These are phyloP conservation scores for Micrasema longulum DNA, from an alignment of 1,140 invertebrate species.

Conservation along the genomic window DNA sequence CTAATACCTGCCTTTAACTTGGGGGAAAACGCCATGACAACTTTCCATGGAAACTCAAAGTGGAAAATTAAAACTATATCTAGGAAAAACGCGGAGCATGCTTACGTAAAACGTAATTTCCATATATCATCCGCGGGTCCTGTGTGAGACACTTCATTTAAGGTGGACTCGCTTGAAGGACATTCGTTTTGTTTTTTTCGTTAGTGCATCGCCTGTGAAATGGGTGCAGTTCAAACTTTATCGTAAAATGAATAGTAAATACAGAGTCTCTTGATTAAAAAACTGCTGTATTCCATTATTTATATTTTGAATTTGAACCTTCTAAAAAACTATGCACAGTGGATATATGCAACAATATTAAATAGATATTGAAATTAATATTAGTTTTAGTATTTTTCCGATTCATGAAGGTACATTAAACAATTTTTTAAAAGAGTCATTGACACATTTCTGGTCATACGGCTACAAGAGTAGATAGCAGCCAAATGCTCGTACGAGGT, in stretches of 20 bases:
- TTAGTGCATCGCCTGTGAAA: conserved; percentile 30
- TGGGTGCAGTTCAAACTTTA: conserved; percentile 34
- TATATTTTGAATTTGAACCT: no score
- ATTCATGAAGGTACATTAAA: no score
- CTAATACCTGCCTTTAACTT: conserved; percentile 39
- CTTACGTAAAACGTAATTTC: conserved; percentile 50
- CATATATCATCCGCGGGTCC: conserved; percentile 48
- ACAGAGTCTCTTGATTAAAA: no score
- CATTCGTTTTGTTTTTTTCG: conserved; percentile 30
- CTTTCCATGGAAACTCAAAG: conserved; percentile 12
- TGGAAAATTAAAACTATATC: conserved; percentile 21
- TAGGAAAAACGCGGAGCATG: conserved; percentile 37
- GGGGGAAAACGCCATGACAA: conserved; percentile 9
- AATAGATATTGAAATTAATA: no score
- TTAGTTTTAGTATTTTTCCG: no score
- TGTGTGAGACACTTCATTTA: conserved; percentile 50
- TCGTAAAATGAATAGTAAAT: conserved; percentile 10
- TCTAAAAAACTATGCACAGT: no score
- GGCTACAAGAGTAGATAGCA: no score
- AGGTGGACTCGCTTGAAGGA: conserved; percentile 40
- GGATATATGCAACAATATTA: no score
- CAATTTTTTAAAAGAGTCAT: no score
- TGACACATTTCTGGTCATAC: no score
- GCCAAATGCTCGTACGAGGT: no score
- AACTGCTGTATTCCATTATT: no score